These are phyloP conservation scores for Apoda limacodes DNA, from an alignment of 2,888 invertebrate species.

Conservation along the genomic window DNA sequence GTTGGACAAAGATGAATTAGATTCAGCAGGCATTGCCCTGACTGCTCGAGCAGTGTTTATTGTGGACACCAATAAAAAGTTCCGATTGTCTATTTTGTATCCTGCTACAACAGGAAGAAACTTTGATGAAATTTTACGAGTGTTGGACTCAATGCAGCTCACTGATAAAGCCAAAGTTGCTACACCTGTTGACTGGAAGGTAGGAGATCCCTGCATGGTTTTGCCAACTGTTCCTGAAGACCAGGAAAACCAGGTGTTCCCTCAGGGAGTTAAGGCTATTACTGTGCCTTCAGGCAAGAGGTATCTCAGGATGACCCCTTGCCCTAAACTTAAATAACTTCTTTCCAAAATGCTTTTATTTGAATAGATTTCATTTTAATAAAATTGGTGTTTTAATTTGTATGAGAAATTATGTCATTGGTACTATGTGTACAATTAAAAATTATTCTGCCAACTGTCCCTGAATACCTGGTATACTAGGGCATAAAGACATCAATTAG, in stretches of 20 bases:
- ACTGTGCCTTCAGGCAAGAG: slow-evolving; percentile 86
- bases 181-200: slow-evolving; percentile 92
- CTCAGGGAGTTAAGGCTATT: slow-evolving; percentile 74
- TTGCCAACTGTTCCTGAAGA: slow-evolving; percentile 81
- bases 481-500: no score
- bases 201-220: slow-evolving; percentile 91
- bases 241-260: slow-evolving; percentile 78
- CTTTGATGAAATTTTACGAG: slow-evolving; percentile 93
- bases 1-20: slow-evolving; percentile 92
- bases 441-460: no score
- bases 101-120: slow-evolving; percentile 98
- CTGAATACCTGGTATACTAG: no score
- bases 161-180: slow-evolving; percentile 88
- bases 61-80: slow-evolving; percentile 87
- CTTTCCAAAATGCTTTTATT: no score
- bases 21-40: slow-evolving; percentile 80
- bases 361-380: no score
- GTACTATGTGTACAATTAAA: no score
- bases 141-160: slow-evolving; percentile 91
- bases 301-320: slow-evolving; percentile 82
- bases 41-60: slow-evolving; percentile 91
- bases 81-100: slow-evolving; percentile 90
- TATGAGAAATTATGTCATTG: no score
- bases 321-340: slow-evolving; percentile 65
- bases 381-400: no score